Evolutionary conservation across 2,888 invertebrate species (phyloP).

Genomic region (Zelleria hepariella): DNA sequence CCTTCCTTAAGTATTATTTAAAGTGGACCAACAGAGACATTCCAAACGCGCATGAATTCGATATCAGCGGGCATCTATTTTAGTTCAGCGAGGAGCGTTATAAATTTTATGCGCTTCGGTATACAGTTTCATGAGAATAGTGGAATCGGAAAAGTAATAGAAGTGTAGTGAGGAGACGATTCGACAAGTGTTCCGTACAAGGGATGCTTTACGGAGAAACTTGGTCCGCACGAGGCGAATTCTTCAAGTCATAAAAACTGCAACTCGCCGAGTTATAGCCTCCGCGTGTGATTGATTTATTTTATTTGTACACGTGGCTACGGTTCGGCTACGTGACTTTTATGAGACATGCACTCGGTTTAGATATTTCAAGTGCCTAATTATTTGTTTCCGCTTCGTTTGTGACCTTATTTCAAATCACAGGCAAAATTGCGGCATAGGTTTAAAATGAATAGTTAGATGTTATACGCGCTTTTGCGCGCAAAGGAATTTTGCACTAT

Average conservation of each 20-base stretch:
- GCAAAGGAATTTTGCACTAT: too few relatives aligned
- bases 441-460: too few relatives aligned
- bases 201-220: constrained; percentile 25
- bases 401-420: background rate
- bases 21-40: background rate
- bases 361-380: background rate
- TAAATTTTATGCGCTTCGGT: constrained; percentile 30
- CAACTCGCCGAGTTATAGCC: constrained; percentile 18
- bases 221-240: constrained; percentile 17
- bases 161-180: constrained; percentile 22
- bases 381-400: background rate
- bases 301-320: background rate
- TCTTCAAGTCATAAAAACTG: constrained; percentile 22
- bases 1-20: background rate
- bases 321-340: background rate
- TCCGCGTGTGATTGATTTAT: constrained; percentile 19
- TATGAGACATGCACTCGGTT: background rate
- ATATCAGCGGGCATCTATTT: constrained; percentile 19
- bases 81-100: constrained; percentile 22
- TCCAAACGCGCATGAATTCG: background rate
- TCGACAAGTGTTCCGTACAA: constrained; percentile 20
- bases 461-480: too few relatives aligned
- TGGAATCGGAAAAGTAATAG: constrained; percentile 21
- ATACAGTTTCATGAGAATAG: constrained; percentile 25
- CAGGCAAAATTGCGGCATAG: too few relatives aligned